Base-by-base conservation (phyloP, 2,888 invertebrate genomes). In the Ormyrus labotus region DNA sequence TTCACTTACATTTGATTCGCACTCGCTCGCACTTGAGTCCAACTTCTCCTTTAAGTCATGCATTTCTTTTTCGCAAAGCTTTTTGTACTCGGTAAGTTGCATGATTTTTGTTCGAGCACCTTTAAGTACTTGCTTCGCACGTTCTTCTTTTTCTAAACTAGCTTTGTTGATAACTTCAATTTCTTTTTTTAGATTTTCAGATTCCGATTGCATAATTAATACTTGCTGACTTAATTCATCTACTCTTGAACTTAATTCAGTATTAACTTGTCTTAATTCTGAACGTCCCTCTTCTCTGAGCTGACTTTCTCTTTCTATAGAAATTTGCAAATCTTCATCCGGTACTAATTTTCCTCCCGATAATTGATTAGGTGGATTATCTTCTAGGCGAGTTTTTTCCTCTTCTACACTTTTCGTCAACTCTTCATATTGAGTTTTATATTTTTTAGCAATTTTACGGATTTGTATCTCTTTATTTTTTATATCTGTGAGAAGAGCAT, bases 401-500 rank as follows among this genome's bases (percentile, higher is more conserved):
- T 94, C 94, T 83, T 95, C 94, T 34, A 93, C 91, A 13, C 93
- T 92, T 88, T 95, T 95, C 0, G 93, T 92, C 34, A 96, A 92
- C 85, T 96, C 96, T 88, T 96, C 96, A 88, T 93, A 97, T 85
- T 96, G 96, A 9, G 94, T 95, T 90, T 98, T 98, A 89, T 98
- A 98, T 87, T 97, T 97, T 87, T 97, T 96, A 6, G 98, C 98
- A 84, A 98, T 96, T 89, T 96, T 97, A 84, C 96, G 94, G 58
- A 96, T 94, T 89, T 95, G 94, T 83, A 94, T 91, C 89, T 95
- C 95, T 85, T 95, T 95, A 86, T 93, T 95, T 83, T 93, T 93
- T 13, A 94, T 93, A 84, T 96, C 95, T 60, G 92, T 93, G 11
- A 96, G 91, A 47, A 93, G 92, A 1, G 93, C 93, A 83, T 95